These are phyloP conservation scores for Listronotus oregonensis DNA, from an alignment of 1,140 invertebrate genomes.

Conservation along the genomic window DNA sequence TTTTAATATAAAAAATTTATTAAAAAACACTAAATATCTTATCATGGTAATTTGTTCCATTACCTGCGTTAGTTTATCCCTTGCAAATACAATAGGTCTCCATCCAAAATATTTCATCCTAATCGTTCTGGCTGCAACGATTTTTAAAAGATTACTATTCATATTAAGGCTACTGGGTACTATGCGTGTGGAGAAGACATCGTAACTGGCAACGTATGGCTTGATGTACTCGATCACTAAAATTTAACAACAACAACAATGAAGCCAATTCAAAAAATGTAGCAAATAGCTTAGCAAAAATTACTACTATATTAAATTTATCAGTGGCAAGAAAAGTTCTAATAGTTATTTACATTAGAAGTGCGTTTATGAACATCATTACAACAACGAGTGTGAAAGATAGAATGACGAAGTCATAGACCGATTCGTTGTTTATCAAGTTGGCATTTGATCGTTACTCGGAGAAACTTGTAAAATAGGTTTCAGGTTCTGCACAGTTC, in stretches of 20 bases:
- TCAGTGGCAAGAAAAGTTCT: neutral
- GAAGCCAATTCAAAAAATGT: no score
- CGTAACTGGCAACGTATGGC: slow-evolving; percentile 27
- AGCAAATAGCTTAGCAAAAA: no score
- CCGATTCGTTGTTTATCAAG: no score
- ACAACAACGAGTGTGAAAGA: no score
- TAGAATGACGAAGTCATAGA: no score
- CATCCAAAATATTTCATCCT: slow-evolving; percentile 39
- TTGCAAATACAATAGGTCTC: slow-evolving; percentile 29
- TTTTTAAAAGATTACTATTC: slow-evolving; percentile 7
- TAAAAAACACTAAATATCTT: no score
- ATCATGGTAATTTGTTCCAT: neutral
- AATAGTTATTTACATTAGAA: no score
- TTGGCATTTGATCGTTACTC: no score
- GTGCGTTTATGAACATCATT: no score
- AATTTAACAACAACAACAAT: neutral
- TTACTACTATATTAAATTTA: neutral
- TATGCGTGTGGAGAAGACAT: slow-evolving; percentile 23
- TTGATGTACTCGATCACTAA: slow-evolving; percentile 25
- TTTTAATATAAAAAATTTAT: no score
- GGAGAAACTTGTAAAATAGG: no score
- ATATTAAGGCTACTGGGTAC: slow-evolving; percentile 43
- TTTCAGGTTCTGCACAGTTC: no score
- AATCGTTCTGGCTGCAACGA: slow-evolving; percentile 29
- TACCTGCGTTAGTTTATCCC: slow-evolving; percentile 27